A percentile compares a stretch with the other conserved stretches of the same genome.
phyloP scores from a whole-genome alignment of 2,888 invertebrate species.

The Drosophila formosana region DNA sequence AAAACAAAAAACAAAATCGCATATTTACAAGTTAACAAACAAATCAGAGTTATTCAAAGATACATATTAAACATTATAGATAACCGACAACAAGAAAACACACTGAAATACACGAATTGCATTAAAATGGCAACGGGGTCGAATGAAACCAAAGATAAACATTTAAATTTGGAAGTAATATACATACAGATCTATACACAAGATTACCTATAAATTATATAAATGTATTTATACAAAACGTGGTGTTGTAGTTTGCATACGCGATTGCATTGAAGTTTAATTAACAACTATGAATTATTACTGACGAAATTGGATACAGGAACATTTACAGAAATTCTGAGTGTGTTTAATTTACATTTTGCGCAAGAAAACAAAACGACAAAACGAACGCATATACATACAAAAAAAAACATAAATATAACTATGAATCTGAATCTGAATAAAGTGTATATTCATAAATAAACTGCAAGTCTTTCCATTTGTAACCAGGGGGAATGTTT shows the following conservation, averaged over 20 bases:
- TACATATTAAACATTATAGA: constrained; percentile 51
- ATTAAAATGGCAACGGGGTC: constrained; percentile 23
- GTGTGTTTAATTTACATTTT: constrained; percentile 74
- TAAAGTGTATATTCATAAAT: constrained; percentile 74
- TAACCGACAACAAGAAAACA: constrained; percentile 42
- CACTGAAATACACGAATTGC: constrained; percentile 36
- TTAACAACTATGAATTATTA: constrained; percentile 52
- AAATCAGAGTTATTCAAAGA: constrained; percentile 67
- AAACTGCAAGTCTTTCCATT: constrained; percentile 45
- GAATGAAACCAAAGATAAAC: constrained; percentile 71
- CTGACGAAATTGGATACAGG: constrained; percentile 80
- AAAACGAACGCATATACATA: constrained; percentile 64
- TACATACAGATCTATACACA: constrained; percentile 52
- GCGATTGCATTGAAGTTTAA: constrained; percentile 61
- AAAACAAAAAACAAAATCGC: constrained; percentile 31
- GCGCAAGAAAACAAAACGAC: constrained; percentile 52
- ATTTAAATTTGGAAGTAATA: constrained; percentile 64
- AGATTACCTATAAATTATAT: constrained; percentile 63
- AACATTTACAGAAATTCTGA: constrained; percentile 79
- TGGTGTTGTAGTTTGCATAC: constrained; percentile 73
- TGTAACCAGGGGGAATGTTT: constrained; percentile 30
- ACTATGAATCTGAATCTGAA: constrained; percentile 69
- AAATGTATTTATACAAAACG: constrained; percentile 58
- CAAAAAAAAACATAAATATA: constrained; percentile 54
- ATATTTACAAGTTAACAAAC: constrained; percentile 75